Base-by-base conservation (phyloP, 2,888 invertebrate genomes). In the Tenthredo notha region DNA sequence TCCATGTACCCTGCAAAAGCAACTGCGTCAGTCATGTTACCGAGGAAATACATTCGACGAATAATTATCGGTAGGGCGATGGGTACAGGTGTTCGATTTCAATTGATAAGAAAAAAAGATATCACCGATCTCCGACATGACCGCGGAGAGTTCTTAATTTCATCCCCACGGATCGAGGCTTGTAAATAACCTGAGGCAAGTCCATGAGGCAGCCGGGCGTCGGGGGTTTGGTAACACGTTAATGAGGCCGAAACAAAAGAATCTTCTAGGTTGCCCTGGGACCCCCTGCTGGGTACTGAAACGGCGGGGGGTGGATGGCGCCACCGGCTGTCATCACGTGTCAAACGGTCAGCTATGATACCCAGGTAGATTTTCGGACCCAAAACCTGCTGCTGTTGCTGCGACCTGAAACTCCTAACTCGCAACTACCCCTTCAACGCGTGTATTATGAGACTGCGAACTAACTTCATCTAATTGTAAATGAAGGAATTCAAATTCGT, bases 261-360 rank as follows among this genome's bases (percentile, higher is more conserved):
- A 92, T 91, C 90, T 88, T 88, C 87, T 58, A 78, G 77, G 43
- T 47, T 87, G 87, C 86, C 86, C 86, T 84, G 84, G 84, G 85
- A 88, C 89, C 89, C 90, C 89, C 92, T 88, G 92, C 89, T 86
- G 92, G 84, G 91, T 86, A 85, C 85, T 84, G 86, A 84, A 91
- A 90, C 92, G 90, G 88, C 92, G 88, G 93, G 93, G 93, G 93
- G 93, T 91, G 89, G 90, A 91, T 92, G 93, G 93, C 93, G 93
- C 93, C 93, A 92, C 88, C 91, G 91, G 92, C 93, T 93, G 93
- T 93, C 93, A 93, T 93, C 93, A 92, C 92, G 92, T 92, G 92
- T 91, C 92, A 90, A 88, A 89, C 84, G 87, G 86, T 87, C 82
- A 86, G 88, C 88, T 89, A 90, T 89, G 88, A 90, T 90, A 90